These are phyloP conservation scores for Anastrepha obliqua DNA, from an alignment of 1,140 invertebrate species.

Conservation along the genomic window DNA sequence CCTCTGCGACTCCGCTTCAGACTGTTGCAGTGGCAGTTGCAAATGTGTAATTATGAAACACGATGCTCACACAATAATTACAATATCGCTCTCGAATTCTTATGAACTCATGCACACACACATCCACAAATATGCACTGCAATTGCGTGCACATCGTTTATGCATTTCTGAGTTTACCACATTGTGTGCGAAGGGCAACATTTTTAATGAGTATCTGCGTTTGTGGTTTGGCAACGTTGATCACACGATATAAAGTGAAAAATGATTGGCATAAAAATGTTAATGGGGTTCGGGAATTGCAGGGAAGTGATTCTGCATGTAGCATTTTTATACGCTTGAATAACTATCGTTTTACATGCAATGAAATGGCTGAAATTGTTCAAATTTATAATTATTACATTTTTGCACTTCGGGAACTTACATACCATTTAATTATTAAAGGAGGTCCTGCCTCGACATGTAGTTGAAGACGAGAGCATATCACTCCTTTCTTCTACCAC, in stretches of 20 bases:
- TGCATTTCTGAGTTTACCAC: neutral
- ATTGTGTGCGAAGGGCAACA: conserved; percentile 31
- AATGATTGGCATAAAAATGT: conserved; percentile 48
- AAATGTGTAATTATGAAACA: conserved; percentile 56
- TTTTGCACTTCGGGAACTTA: too few relatives aligned
- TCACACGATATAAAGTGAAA: conserved; percentile 20
- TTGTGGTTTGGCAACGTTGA: conserved; percentile 21
- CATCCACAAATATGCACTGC: neutral
- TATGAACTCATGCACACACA: neutral
- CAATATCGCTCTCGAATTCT: conserved; percentile 50
- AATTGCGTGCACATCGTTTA: neutral
- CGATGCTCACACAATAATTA: conserved; percentile 54
- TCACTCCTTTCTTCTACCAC: too few relatives aligned
- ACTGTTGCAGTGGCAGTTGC: neutral
- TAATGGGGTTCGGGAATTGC: conserved; percentile 28
- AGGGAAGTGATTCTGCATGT: neutral
- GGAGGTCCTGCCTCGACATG: too few relatives aligned
- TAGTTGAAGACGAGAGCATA: too few relatives aligned
- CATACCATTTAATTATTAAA: too few relatives aligned
- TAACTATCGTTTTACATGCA: neutral
- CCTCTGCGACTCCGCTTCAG: neutral
- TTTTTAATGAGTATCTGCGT: conserved; percentile 41
- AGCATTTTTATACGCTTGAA: neutral
- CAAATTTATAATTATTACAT: too few relatives aligned
- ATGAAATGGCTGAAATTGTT: too few relatives aligned